Evolutionary conservation across 2,888 invertebrate species (phyloP).

Genomic region (Arenicola marina): DNA sequence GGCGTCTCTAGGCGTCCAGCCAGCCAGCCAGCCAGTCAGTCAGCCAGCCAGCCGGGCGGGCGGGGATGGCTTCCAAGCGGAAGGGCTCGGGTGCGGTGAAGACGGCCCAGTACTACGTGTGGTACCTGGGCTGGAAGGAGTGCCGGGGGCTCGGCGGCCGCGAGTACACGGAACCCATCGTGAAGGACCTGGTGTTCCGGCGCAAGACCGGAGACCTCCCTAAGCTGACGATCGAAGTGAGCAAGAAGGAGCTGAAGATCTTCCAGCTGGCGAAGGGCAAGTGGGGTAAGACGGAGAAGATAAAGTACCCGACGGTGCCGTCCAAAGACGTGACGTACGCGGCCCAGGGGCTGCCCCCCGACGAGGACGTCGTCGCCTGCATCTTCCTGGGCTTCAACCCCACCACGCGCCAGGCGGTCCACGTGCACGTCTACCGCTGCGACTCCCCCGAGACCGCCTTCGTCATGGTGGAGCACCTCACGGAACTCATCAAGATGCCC

Average conservation of each 20-base stretch:
- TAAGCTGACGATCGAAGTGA: slow-evolving; percentile 69
- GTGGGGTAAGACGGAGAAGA: slow-evolving; percentile 65
- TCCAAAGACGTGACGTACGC: slow-evolving; percentile 71
- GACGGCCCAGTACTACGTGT: slow-evolving; percentile 62
- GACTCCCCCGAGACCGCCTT: slow-evolving; percentile 92
- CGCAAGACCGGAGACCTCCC: slow-evolving; percentile 85
- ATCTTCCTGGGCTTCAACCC: slow-evolving; percentile 93
- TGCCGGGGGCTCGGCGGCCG: slow-evolving; percentile 84
- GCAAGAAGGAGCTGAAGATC: slow-evolving; percentile 91
- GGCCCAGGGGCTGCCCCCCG: slow-evolving; percentile 71
- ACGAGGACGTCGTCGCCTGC: slow-evolving; percentile 89
- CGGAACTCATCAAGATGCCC: slow-evolving; percentile 77
- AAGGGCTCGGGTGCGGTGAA: background rate
- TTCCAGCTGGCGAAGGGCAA: slow-evolving; percentile 72
- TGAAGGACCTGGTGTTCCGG: slow-evolving; percentile 81
- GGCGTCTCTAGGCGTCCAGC: no score
- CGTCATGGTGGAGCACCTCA: slow-evolving; percentile 81
- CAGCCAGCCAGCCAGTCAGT: no score
- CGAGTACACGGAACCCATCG: slow-evolving; percentile 81
- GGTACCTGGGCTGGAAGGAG: slow-evolving; percentile 91
- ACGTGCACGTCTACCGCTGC: slow-evolving; percentile 93
- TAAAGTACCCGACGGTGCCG: slow-evolving; percentile 73
- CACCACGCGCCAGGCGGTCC: slow-evolving; percentile 89
- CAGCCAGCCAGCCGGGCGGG: no score
- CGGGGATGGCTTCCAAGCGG: no score